Base-by-base conservation (phyloP, 2,797 vertebrate genomes). In the Vireo griseus region DNA sequence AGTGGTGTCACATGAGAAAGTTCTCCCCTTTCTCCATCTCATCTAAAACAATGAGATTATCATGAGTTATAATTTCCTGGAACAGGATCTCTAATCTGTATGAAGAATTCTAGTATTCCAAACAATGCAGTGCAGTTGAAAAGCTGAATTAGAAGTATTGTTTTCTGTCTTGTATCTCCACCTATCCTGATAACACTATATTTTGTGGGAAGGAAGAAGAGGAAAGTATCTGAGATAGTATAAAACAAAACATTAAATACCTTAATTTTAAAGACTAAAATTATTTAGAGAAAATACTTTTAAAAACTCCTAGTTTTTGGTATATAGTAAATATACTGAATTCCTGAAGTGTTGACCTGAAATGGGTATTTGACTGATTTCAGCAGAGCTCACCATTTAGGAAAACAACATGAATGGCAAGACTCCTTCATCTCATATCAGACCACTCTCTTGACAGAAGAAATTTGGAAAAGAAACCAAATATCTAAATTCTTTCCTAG, bases 301-400 rank as follows among this genome's bases (percentile, higher is more conserved):
- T 0, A 6, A 54, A 66, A 73, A 1, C 2, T 24, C 4, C 3
- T 71, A 17, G 5, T 0, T 68, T 82, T 82, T 65, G 0, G 4
- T 31, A 28, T 52, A 28, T 5, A 54, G 17, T 47, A 68, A 69
- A 69, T 57, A 24, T 7, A 9, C 4, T 16, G 2, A 42, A 44
- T 45, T 69, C 4, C 10, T 83, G 11, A 82, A 85, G 22, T 59
- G 14, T 80, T 58, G 22, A 45, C 28, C 9, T 77, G 9, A 20
- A 51, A 7, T n/a, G 10, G 15, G 9, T 58, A 22, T 80, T 86
- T 76, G 11, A 1, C 8, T 50, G 22, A 19, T 80, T 86, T 83
- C 45, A 80, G 6, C 9, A 39, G 5, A 74, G 29, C 52, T 80
- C n/a, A 19, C 2, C 22, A 50, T 88, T 84, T 12, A 88, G 26